Evolutionary conservation across 2,888 invertebrate genomes (phyloP).

Genomic region (Diarsia dahlii): DNA sequence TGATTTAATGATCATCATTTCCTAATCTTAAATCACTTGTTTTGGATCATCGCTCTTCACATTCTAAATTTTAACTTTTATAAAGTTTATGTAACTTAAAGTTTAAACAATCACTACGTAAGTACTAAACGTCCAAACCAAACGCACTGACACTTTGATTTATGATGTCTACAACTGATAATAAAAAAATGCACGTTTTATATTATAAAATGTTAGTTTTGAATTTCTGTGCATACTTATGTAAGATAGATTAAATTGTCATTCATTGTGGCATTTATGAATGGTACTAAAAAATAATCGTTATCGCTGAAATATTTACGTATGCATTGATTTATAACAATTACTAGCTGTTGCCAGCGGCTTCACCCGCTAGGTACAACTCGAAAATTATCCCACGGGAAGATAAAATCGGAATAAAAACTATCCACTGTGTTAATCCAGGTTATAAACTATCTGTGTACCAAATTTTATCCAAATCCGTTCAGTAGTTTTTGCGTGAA

Average conservation of each 20-base stretch:
- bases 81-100: conserved; percentile 25
- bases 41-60: neutral
- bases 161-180: neutral
- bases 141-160: neutral
- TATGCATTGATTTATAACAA: neutral
- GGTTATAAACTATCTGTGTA: too few species aligned
- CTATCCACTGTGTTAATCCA: too few species aligned
- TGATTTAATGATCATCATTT: conserved; percentile 19
- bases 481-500: too few species aligned
- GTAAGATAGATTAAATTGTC: neutral
- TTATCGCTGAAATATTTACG: neutral
- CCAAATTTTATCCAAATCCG: too few species aligned
- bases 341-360: too few species aligned
- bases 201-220: neutral
- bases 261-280: neutral
- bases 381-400: too few species aligned
- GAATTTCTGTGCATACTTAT: neutral
- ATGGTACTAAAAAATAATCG: neutral
- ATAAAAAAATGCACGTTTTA: neutral
- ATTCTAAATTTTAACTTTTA: neutral
- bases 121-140: neutral
- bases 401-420: too few species aligned
- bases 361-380: too few species aligned
- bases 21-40: conserved; percentile 16
- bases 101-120: neutral